Evolutionary conservation across 2,888 invertebrate species (phyloP), one percentile per base, ranked within the genome.

Genomic region (Xanthorhoe designata): DNA sequence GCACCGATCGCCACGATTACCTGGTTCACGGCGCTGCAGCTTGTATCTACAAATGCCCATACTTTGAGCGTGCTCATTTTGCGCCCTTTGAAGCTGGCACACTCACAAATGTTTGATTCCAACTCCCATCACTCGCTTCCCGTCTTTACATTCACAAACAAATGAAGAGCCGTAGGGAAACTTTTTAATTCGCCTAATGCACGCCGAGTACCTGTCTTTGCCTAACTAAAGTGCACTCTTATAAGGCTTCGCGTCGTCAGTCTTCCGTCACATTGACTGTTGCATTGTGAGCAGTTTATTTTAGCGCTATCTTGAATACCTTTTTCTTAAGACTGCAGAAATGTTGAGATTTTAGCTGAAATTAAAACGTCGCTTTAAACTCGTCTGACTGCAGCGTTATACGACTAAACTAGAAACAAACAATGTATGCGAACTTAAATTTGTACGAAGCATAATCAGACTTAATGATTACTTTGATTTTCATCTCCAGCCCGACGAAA

Each of bases 181-280:
- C 83, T 89, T 92, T 92, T 92, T 93, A 93, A 93, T 93, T 92
- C 86, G 88, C 90, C 92, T 92, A 92, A 93, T 93, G 93, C 91
- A 91, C 83, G 78, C 81, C 75, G 77, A 83, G 85, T 86, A 86
- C 83, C 82, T 86, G 86, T 85, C 83, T 86, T 86, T 88, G 84
- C 81, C 84, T 86, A 86, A 87, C 80, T 87, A 88, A 88, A 88
- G 86, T 86, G 86, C 87, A 86, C 84, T 83, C 82, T 87, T 86
- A 78, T 86, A 87, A 79, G 84, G 83, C 81, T 85, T 86, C 83
- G 78, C 77, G 79, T 77, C 80, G 79, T 79, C 79, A 77, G 76
- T 80, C 74, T 83, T 85, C 84, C 85, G 87, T 90, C 85, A 87
- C 86, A 86, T 87, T 81, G 88, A 86, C 85, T 87, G 85, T 85